These are phyloP conservation scores for Thryonomys swinderianus DNA, from an alignment of 2,113 vertebrate species.

Conservation along the genomic window DNA sequence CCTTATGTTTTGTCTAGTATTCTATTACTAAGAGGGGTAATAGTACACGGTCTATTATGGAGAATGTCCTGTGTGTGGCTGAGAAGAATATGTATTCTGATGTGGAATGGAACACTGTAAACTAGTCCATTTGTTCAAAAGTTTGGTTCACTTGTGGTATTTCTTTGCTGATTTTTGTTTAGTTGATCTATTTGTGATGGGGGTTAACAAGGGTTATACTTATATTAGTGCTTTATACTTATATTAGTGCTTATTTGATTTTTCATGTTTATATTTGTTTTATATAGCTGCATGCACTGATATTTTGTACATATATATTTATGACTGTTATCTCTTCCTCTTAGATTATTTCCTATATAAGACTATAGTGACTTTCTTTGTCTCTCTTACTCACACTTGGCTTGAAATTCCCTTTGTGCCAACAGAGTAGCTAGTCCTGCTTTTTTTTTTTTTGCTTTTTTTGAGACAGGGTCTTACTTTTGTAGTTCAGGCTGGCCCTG, in stretches of 20 bases:
- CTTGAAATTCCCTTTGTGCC: background rate
- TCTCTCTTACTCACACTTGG: background rate
- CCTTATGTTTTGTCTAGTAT: background rate
- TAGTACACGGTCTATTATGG: background rate
- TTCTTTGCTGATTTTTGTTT: background rate
- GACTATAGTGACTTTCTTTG: background rate
- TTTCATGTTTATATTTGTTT: background rate
- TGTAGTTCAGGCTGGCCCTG: too few relatives aligned
- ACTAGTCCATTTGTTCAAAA: background rate
- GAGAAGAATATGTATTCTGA: background rate
- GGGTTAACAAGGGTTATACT: background rate
- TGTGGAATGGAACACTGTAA: background rate
- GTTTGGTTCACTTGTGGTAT: background rate
- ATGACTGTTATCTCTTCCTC: background rate
- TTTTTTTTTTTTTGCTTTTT: too few relatives aligned
- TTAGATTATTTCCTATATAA: background rate
- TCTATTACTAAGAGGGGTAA: background rate
- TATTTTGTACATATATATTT: background rate
- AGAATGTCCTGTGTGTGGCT: background rate
- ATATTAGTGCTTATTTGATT: background rate
- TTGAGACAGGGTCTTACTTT: too few relatives aligned
- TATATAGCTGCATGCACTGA: background rate
- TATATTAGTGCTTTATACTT: background rate
- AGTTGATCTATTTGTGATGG: background rate
- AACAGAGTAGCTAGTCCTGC: background rate